Percentiles rank a stretch among this genome's conserved stretches.
Evolutionary conservation across 30 jellyfish, hydroid and myxozoan species (phyloP).

Genomic region (Cassiopea andromeda): DNA sequence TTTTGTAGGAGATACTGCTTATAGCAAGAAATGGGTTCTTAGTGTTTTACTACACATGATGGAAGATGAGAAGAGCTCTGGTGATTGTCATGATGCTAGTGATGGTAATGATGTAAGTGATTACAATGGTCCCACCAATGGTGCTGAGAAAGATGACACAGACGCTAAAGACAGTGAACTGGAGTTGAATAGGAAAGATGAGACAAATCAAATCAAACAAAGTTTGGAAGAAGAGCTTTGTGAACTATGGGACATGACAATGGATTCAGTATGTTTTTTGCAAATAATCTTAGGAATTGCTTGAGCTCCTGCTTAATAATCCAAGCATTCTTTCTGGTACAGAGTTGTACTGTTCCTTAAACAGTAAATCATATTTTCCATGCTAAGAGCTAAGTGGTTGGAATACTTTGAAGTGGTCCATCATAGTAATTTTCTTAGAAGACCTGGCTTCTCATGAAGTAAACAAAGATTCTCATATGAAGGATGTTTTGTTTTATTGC

Average conservation of each 20-base stretch:
- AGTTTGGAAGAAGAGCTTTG: conserved; percentile 66
- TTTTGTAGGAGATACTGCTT: conserved; percentile 63
- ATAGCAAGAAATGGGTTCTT: conserved; percentile 83
- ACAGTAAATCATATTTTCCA: neutral
- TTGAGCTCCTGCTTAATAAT: too few relatives aligned
- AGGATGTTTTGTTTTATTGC: neutral
- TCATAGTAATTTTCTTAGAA: neutral
- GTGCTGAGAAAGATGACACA: neutral
- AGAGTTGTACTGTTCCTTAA: too few relatives aligned
- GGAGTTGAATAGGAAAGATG: neutral
- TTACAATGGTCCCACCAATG: neutral
- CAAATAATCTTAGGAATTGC: neutral
- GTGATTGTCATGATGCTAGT: neutral
- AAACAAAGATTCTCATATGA: too few relatives aligned
- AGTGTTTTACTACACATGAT: conserved; percentile 53
- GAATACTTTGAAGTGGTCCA: neutral
- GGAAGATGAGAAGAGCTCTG: conserved; percentile 1
- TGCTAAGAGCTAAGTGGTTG: neutral
- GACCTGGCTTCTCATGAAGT: too few relatives aligned
- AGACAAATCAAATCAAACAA: conserved; percentile 15
- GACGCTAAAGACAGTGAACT: neutral
- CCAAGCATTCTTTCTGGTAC: too few relatives aligned
- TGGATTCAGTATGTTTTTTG: conserved; percentile 60
- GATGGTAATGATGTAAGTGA: neutral
- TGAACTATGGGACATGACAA: conserved; percentile 91